Conservation (phyloP, 2,797 vertebrate genomes). For the Onychomys arenicola region DNA sequence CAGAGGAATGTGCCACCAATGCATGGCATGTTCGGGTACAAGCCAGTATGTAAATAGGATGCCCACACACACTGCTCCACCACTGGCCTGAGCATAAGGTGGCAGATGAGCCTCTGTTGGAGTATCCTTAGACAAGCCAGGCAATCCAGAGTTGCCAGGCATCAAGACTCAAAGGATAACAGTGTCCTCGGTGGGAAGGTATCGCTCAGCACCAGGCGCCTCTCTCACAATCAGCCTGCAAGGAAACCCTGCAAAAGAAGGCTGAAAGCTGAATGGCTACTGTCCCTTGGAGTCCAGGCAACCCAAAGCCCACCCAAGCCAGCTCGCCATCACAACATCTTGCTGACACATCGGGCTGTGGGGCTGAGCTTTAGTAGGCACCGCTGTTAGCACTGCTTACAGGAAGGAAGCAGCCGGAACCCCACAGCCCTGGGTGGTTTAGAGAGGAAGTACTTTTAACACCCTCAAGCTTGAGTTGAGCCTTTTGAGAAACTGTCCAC, state of each 20-base stretch:
- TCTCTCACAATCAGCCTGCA: too few species aligned
- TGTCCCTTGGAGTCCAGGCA: background rate
- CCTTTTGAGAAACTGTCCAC: constrained; percentile 12
- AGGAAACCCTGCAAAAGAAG: background rate
- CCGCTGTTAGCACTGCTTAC: background rate
- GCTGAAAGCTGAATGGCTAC: background rate
- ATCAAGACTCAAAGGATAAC: background rate
- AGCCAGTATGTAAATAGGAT: fast-evolving
- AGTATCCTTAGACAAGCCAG: too few species aligned
- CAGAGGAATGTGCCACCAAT: fast-evolving
- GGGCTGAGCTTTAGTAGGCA: background rate
- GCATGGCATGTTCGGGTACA: fast-evolving
- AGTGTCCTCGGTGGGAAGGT: background rate
- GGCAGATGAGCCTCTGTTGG: background rate
- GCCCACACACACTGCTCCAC: too few species aligned
- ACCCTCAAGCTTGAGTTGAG: constrained; percentile 17
- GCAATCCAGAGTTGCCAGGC: background rate
- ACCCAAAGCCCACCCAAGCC: background rate
- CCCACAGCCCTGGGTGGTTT: background rate
- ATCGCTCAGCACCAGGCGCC: background rate
- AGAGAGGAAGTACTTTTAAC: constrained; percentile 28
- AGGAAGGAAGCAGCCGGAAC: background rate
- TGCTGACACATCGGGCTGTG: background rate
- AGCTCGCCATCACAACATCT: background rate
- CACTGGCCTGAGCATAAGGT: too few species aligned